Evolutionary conservation across 2,113 vertebrate genomes (phyloP).

Genomic region (Aspidoscelis tigris): DNA sequence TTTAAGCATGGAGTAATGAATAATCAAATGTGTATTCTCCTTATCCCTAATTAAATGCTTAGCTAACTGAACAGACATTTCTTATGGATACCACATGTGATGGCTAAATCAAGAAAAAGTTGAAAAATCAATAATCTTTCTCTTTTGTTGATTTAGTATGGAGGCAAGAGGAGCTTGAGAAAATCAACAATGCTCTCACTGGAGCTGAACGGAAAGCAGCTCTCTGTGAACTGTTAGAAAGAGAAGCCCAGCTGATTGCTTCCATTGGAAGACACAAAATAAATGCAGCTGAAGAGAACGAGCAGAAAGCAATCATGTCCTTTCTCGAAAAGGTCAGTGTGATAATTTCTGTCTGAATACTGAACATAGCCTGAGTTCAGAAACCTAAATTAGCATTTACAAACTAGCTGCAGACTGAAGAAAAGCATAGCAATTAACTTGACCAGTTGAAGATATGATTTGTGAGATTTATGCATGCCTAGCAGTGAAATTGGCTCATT

Average conservation of each 20-base stretch:
- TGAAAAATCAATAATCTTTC: conserved; percentile 34
- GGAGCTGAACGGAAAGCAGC: conserved; percentile 88
- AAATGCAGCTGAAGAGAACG: conserved; percentile 64
- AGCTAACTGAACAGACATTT: conserved; percentile 28
- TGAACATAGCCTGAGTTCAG: conserved; percentile 22
- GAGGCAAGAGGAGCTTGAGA: conserved; percentile 79
- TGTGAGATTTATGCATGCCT: conserved; percentile 20
- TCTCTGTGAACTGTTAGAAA: conserved; percentile 86
- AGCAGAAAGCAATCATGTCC: conserved; percentile 70
- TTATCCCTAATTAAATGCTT: background rate
- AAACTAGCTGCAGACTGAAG: conserved; percentile 34
- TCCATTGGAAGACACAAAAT: conserved; percentile 82
- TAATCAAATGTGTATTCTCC: background rate
- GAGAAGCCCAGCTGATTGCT: conserved; percentile 85
- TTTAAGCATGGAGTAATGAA: background rate
- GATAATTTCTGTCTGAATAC: conserved; percentile 43
- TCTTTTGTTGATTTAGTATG: conserved; percentile 80
- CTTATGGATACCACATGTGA: conserved; percentile 21
- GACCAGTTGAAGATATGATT: conserved; percentile 33
- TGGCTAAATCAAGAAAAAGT: conserved; percentile 27
- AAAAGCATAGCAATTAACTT: conserved; percentile 37
- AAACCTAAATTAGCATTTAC: conserved; percentile 32
- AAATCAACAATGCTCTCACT: conserved; percentile 75
- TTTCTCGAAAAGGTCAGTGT: conserved; percentile 88
- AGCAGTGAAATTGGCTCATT: conserved; percentile 24